Evolutionary conservation across 2,797 vertebrate genomes (phyloP).

Genomic region (Mycteria americana): DNA sequence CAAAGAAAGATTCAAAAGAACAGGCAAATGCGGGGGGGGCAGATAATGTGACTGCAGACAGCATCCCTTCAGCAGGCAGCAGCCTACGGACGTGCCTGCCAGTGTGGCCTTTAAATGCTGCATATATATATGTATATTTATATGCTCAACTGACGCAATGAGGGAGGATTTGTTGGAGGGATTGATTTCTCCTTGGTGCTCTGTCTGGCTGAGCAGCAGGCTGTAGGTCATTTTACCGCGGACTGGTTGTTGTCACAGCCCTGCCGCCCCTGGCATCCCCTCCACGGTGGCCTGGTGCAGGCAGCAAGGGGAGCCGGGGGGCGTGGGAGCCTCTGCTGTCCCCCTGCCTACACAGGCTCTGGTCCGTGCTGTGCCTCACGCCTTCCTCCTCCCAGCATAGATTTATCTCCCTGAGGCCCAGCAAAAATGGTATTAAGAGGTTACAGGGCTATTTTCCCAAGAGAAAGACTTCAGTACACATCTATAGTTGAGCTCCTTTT

Average conservation of each 20-base stretch:
- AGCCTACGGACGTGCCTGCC: neutral
- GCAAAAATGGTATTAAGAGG: neutral
- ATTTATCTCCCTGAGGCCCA: neutral
- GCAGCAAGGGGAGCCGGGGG: neutral
- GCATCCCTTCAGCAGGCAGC: neutral
- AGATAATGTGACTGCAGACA: neutral
- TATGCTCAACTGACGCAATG: no score
- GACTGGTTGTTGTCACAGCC: neutral
- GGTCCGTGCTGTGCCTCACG: accelerated
- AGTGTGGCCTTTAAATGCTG: neutral
- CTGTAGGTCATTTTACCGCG: neutral
- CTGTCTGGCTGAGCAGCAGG: neutral
- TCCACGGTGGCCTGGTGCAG: accelerated
- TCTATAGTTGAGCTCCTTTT: neutral
- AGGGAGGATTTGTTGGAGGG: neutral
- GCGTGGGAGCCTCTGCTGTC: accelerated
- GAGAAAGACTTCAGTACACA: neutral
- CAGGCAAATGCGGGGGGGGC: neutral
- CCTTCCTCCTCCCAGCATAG: neutral
- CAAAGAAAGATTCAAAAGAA: neutral
- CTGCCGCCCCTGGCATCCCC: neutral
- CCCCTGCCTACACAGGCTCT: accelerated
- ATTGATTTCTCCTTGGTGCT: neutral
- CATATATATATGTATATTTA: no score
- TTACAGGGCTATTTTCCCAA: neutral